Percentiles rank a stretch among this genome's conserved stretches.
Evolutionary conservation across 1,140 invertebrate species (phyloP).

Genomic region (Dreissena rostriformis): DNA sequence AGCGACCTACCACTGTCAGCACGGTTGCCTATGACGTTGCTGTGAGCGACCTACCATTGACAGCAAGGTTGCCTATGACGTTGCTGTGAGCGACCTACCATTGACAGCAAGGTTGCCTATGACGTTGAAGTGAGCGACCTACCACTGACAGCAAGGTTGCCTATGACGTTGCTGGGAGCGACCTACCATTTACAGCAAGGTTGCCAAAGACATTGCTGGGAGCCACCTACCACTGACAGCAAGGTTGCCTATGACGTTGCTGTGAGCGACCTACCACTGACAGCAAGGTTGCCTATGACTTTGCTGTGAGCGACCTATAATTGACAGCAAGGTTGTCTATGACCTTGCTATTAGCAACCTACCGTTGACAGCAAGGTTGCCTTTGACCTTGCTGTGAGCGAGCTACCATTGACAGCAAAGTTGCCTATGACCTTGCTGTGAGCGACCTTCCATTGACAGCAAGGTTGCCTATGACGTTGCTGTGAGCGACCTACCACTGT

Average conservation of each 20-base stretch:
- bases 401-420: conserved; percentile 42
- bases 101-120: conserved; percentile 45
- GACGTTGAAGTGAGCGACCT: conserved; percentile 11
- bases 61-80: conserved; percentile 31
- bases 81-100: conserved; percentile 33
- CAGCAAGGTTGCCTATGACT: conserved; percentile 32
- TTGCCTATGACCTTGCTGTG: conserved; percentile 37
- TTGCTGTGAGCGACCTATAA: conserved; percentile 29
- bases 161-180: conserved; percentile 16
- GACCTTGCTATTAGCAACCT: conserved; percentile 12
- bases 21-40: conserved; percentile 37
- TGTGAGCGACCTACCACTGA: conserved; percentile 33
- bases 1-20: conserved; percentile 35
- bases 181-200: conserved; percentile 42
- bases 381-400: conserved; percentile 18
- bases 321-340: conserved; percentile 43
- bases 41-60: conserved; percentile 35
- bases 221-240: conserved; percentile 36
- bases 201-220: conserved; percentile 34
- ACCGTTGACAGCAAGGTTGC: conserved; percentile 48
- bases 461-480: conserved; percentile 40
- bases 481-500: conserved; percentile 31
- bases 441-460: conserved; percentile 37
- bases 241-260: conserved; percentile 40
- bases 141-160: conserved; percentile 47